Conservation (phyloP, 92 coral and sea anemone species). For the Porites divaricata region DNA sequence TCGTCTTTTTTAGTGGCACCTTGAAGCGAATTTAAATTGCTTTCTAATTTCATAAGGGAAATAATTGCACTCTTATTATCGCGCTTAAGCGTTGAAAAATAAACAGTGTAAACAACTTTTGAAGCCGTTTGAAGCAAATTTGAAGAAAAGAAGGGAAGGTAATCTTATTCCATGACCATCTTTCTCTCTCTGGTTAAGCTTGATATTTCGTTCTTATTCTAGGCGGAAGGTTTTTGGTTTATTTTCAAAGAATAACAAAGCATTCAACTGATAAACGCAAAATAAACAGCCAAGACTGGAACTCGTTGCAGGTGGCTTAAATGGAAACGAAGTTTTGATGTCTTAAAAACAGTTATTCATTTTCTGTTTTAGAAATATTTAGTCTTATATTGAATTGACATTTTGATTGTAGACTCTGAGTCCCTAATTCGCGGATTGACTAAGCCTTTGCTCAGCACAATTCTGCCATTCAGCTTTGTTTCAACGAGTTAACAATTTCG, state of each 20-base stretch:
- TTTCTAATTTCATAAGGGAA: conserved; percentile 93
- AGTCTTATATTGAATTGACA: conserved; percentile 29
- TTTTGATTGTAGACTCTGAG: conserved; percentile 21
- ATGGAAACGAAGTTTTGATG: conserved; percentile 60
- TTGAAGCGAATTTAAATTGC: conserved; percentile 86
- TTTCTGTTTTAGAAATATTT: conserved; percentile 28
- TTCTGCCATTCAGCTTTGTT: background rate
- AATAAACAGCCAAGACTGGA: conserved; percentile 40
- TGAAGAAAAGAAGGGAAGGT: conserved; percentile 23
- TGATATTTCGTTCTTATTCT: background rate
- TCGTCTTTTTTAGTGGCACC: conserved; percentile 64
- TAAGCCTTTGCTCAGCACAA: conserved; percentile 1
- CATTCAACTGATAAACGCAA: conserved; percentile 44
- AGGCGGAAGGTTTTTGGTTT: conserved; percentile 26
- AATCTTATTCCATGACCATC: conserved; percentile 5
- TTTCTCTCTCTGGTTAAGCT: background rate
- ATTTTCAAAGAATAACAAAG: conserved; percentile 37
- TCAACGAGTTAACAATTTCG: conserved; percentile 33
- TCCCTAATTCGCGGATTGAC: conserved; percentile 14
- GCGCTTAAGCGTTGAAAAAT: conserved; percentile 62
- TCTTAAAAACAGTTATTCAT: conserved; percentile 64
- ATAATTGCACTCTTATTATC: conserved; percentile 86
- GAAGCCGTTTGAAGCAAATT: conserved; percentile 42
- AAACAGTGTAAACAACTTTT: conserved; percentile 62
- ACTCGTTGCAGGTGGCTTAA: conserved; percentile 74